phyloP scores from a whole-genome alignment of 2,888 invertebrate species.

The Lissonota sp. region DNA sequence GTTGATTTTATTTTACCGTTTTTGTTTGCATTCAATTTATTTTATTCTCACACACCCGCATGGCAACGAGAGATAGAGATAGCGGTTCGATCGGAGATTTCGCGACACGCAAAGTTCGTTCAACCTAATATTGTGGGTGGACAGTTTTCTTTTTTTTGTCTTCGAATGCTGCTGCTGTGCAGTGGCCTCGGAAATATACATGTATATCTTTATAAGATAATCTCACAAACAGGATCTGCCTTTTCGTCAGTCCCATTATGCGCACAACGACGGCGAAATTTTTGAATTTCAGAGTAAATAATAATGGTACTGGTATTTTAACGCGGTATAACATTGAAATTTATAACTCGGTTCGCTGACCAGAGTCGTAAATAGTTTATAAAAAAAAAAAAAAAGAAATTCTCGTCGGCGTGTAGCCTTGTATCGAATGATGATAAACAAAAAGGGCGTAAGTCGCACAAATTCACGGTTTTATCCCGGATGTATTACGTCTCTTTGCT shows the following conservation, averaged over 20 bases:
- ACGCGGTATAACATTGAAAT: constrained; percentile 27
- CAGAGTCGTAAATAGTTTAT: constrained; percentile 47
- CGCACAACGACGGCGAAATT: constrained; percentile 1
- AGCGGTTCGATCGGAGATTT: constrained; percentile 9
- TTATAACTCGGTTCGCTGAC: constrained; percentile 30
- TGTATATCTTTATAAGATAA: constrained; percentile 16
- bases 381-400: constrained; percentile 39
- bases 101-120: constrained; percentile 14
- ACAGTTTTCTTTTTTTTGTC: constrained; percentile 2
- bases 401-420: constrained; percentile 13
- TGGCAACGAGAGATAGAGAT: constrained; percentile 39
- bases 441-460: no score
- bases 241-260: constrained; percentile 59
- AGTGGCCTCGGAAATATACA: not conserved
- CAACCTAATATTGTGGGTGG: constrained; percentile 8
- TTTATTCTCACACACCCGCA: constrained; percentile 12
- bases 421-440: constrained; percentile 18
- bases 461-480: no score
- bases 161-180: not conserved
- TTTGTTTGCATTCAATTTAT: constrained; percentile 36
- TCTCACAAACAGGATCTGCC: constrained; percentile 54
- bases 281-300: constrained; percentile 36
- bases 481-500: no score
- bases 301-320: constrained; percentile 10
- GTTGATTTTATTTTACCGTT: constrained; percentile 15